These are phyloP conservation scores for Dasypolia templi DNA, from an alignment of 2,888 invertebrate genomes.

Conservation along the genomic window DNA sequence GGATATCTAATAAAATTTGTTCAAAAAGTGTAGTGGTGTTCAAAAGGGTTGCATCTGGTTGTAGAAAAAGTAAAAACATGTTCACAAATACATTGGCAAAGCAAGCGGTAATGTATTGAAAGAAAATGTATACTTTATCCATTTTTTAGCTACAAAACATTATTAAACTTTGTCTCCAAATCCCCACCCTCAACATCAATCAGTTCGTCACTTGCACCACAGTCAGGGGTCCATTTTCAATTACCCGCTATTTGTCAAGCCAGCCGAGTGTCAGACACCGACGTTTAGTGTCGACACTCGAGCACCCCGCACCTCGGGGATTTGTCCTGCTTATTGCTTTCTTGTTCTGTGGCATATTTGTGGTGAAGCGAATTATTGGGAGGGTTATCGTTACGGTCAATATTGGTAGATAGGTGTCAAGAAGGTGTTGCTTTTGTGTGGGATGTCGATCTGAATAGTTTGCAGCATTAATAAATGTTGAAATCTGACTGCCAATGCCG, in stretches of 20 bases:
- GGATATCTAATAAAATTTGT: no score
- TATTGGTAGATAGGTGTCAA: constrained; percentile 44
- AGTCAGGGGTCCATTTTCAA: constrained; percentile 80
- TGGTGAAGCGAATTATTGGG: constrained; percentile 49
- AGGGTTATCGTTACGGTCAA: constrained; percentile 50
- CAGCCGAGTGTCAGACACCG: constrained; percentile 70
- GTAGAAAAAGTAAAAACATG: no score
- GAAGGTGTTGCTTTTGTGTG: constrained; percentile 24
- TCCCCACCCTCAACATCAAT: background rate
- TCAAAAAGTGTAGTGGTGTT: no score
- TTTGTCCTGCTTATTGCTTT: constrained; percentile 64
- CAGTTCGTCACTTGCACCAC: constrained; percentile 66
- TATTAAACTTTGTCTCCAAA: no score
- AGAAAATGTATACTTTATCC: no score
- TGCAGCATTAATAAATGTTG: background rate
- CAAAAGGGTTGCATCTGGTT: no score
- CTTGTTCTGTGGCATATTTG: constrained; percentile 60
- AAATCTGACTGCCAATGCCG: background rate
- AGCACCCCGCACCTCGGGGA: constrained; percentile 59
- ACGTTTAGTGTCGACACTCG: constrained; percentile 75
- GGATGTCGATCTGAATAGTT: background rate
- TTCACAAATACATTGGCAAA: no score
- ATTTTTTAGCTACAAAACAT: background rate
- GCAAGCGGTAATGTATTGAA: no score
- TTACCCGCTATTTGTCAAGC: constrained; percentile 85